phyloP scores from a whole-genome alignment of 2,113 vertebrate genomes.

The Clarias gariepinus region DNA sequence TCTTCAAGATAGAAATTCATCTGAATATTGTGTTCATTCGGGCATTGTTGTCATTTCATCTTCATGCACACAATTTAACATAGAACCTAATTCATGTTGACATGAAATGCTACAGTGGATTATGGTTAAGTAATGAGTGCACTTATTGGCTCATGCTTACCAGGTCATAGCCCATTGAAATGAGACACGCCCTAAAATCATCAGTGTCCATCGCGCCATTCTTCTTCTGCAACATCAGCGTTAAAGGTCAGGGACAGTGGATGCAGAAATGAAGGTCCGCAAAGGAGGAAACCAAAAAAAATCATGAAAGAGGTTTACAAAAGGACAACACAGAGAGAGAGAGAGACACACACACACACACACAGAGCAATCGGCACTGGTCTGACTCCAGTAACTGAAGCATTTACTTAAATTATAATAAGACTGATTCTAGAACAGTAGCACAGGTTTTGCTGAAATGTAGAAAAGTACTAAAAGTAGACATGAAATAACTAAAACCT shows the following conservation, averaged over 20 bases:
- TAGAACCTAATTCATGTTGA: not conserved
- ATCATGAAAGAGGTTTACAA: not conserved
- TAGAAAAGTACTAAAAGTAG: not conserved
- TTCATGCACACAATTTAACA: not conserved
- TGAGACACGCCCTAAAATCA: conserved; percentile 97
- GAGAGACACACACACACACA: conserved; percentile 52
- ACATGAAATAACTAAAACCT: not conserved
- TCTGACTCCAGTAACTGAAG: not conserved
- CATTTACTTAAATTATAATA: not conserved
- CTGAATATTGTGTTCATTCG: not conserved
- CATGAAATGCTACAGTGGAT: not conserved
- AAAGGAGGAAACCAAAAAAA: not conserved
- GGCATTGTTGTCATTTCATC: not conserved
- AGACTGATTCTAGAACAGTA: conserved; percentile 56
- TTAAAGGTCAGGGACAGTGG: conserved; percentile 40
- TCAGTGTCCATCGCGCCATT: conserved; percentile 95
- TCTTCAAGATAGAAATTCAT: not conserved
- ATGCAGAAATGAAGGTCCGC: not conserved
- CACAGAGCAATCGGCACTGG: not conserved
- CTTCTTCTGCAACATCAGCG: conserved; percentile 82
- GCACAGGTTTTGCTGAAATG: not conserved
- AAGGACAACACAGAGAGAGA: not conserved
- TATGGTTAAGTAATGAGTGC: not conserved
- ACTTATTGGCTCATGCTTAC: conserved; percentile 69
- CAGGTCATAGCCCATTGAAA: conserved; percentile 99